Percentiles rank a stretch among this genome's conserved stretches.
Conservation (phyloP, 2,888 invertebrate species). For the Hypercompe scribonia region DNA sequence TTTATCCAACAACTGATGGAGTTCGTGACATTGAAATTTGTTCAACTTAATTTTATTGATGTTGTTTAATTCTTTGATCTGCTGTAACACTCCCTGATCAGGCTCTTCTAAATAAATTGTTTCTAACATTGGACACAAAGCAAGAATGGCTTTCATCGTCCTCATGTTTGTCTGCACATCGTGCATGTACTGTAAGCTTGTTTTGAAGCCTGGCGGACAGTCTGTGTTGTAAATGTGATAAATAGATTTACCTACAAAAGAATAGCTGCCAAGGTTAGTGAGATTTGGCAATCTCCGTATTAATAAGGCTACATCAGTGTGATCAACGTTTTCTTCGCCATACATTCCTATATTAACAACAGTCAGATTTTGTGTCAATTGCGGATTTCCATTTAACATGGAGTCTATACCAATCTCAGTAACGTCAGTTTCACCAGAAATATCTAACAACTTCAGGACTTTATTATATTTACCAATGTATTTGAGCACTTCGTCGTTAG, state of each 20-base stretch:
- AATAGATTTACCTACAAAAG: constrained; percentile 89
- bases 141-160: constrained; percentile 87
- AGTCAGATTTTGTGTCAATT: constrained; percentile 84
- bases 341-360: constrained; percentile 90
- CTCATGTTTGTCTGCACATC: constrained; percentile 88
- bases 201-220: constrained; percentile 83
- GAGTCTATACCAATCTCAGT: constrained; percentile 88
- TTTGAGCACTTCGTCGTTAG: constrained; percentile 89
- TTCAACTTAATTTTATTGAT: constrained; percentile 88
- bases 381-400: constrained; percentile 84
- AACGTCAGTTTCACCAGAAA: constrained; percentile 90
- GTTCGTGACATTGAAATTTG: constrained; percentile 88
- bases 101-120: constrained; percentile 89
- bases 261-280: constrained; percentile 89
- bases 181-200: constrained; percentile 89
- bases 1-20: constrained; percentile 85
- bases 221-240: constrained; percentile 85
- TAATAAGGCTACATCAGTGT: constrained; percentile 88
- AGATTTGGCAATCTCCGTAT: constrained; percentile 88
- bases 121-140: constrained; percentile 88
- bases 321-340: constrained; percentile 89
- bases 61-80: constrained; percentile 79
- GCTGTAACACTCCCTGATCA: constrained; percentile 83
- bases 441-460: constrained; percentile 87
- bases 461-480: constrained; percentile 86